Evolutionary conservation across 2,888 invertebrate genomes (phyloP), one percentile per base, ranked within the genome.

Genomic region (Ochropleura leucogaster): DNA sequence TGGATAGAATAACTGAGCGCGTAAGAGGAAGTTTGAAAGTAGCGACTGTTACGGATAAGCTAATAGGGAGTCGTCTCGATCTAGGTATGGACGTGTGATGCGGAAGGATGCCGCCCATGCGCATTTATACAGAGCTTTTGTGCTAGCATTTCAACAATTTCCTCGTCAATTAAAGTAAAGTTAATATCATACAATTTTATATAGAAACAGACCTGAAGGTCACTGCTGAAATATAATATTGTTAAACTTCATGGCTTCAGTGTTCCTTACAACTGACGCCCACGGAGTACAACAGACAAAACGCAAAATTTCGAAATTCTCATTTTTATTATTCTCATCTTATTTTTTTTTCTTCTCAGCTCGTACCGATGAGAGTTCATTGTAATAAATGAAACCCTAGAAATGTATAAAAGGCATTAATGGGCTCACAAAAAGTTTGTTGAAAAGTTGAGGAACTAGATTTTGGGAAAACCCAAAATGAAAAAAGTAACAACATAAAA

Each of bases 141-240:
- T 30, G 30, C 30, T 30, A 30, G 30, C 1, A 66, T n/a, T 14
- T 12, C 10, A 16, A 42, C 14, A 42, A 30, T 18, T 42, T 59
- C n/a, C 6, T 46, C 2, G 0, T n/a, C 30, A 76, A 55, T 71
- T 0, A 62, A 72, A 55, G 10, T 44, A 7, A 8, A 42, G 4
- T 30, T n/a, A n/a, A 14, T n/a, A 16, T 44, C 16, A 18, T 20
- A 0, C 14, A 49, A 53, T n/a, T 3, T 59, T 47, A 71, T 42
- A 20, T 44, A 72, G 44, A 18, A 62, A 42, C n/a, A 42, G 12
- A 30, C 12, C 9, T 53, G 30, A 74, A 64, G 53, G 64, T 63
- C 73, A n/a, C 44, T 62, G 42, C 16, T 72, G 62, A 55, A 79
- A 76, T 51, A 12, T 57, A n/a, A 63, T 73, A 80, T 63, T 57